phyloP scores from a whole-genome alignment of 2,797 vertebrate genomes.

The Smutsia gigantea region DNA sequence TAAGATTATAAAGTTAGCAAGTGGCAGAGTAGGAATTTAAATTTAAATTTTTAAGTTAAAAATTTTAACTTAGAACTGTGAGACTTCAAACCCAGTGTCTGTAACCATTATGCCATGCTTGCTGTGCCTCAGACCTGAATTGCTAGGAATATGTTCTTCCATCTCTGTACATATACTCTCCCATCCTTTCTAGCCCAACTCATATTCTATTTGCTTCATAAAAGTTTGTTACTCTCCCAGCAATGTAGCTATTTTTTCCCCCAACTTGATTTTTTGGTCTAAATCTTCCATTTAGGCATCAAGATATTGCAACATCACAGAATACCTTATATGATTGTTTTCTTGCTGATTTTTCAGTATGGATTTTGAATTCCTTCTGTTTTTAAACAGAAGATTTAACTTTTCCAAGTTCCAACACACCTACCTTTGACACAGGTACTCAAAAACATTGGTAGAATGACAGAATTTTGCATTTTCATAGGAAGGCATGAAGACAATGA shows the following conservation, averaged over 20 bases:
- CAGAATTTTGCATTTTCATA: background rate
- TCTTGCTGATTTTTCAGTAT: background rate
- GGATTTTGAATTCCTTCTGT: background rate
- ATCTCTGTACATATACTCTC: background rate
- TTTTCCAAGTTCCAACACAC: background rate
- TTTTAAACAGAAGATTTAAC: background rate
- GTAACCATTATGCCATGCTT: background rate
- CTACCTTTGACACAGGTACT: constrained; percentile 34
- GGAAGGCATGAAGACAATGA: constrained; percentile 7
- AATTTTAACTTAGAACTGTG: background rate
- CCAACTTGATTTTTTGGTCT: background rate
- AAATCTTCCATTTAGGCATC: background rate
- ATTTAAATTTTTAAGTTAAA: background rate
- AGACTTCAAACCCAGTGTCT: background rate
- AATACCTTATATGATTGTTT: background rate
- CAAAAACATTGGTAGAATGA: constrained; percentile 50
- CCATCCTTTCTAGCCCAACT: background rate
- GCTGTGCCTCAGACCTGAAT: background rate
- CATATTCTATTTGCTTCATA: background rate
- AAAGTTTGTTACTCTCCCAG: background rate
- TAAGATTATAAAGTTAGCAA: background rate
- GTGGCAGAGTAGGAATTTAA: background rate
- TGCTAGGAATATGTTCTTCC: background rate
- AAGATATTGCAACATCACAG: background rate
- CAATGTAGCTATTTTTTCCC: background rate